A percentile compares a stretch with the other conserved stretches of the same genome.
Conservation (phyloP, 1,140 invertebrate species). For the Lerema accius region DNA sequence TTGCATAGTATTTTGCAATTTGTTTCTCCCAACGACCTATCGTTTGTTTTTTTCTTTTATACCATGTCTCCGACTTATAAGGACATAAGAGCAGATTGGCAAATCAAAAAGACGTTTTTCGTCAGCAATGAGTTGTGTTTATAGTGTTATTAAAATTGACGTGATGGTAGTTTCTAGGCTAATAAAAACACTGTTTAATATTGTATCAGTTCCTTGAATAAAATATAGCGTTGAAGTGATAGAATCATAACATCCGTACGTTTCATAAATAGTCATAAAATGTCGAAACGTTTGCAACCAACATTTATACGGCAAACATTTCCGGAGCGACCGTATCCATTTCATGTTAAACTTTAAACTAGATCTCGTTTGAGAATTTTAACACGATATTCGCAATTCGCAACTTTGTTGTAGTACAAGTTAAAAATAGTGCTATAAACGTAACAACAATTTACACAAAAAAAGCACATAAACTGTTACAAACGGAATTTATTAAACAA, state of each 20-base stretch:
- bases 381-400: not conserved
- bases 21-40: too few relatives aligned
- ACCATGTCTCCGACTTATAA: too few relatives aligned
- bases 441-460: too few relatives aligned
- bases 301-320: not conserved
- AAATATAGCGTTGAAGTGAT: not conserved
- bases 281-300: not conserved
- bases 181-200: not conserved
- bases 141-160: not conserved
- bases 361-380: not conserved
- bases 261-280: not conserved
- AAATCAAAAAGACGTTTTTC: too few relatives aligned
- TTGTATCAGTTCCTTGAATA: not conserved
- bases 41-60: too few relatives aligned
- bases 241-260: not conserved
- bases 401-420: not conserved
- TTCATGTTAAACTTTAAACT: not conserved
- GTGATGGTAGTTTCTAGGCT: not conserved
- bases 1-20: too few relatives aligned
- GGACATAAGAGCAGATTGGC: too few relatives aligned
- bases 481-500: too few relatives aligned
- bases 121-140: too few relatives aligned
- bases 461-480: too few relatives aligned
- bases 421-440: not conserved
- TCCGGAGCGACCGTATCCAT: not conserved